Base-by-base conservation (phyloP, 2,888 invertebrate species). In the Liposcelis brunnea region DNA sequence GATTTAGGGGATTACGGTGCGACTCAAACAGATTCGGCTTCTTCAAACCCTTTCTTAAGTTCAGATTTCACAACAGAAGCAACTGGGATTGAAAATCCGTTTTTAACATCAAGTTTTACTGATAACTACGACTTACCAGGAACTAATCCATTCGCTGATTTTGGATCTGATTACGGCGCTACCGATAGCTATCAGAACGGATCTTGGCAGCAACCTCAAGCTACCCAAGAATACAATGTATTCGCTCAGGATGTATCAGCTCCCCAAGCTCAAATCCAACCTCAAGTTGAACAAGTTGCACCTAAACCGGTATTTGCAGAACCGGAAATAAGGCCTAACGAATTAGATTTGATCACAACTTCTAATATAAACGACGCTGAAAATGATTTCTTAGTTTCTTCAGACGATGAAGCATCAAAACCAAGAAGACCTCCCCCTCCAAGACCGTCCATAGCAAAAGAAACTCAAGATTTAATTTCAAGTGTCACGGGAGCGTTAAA, bases 401-500 rank as follows among this genome's bases (percentile, higher is more conserved):
- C 40, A 6, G 40, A 40, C 40, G 40, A 40, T 19, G 40, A 40
- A 21, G 19, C 40, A 3, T 4, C 15, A 6, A 40, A 40, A 0
- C 55, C 56, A 11, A 54, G 53, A 49, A 48, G 55, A 47, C 55
- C 54, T 31, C 66, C 70, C 11, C 71, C 71, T 33, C 66, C 71
- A 1, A 59, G 70, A 2, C 72, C 76, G 12, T 75, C 77, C 3
- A 72, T 80, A 16, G 76, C 80, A 0, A 74, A 78, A 50, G 82
- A 84, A 61, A 89, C 89, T 0, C 84, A 87, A 65, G 84, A 86
- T 57, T 66, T 90, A 16, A 78, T 89, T 42, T 71, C 81, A 52
- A 83, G 82, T 31, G 87, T 89, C 1, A 86, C 89, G 32, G 87
- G 84, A 2, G 85, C 84, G 46, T 76, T 89, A 77, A 86, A 90